These are phyloP conservation scores for Antedon mediterranea DNA, from an alignment of 53 echinoderm and acorn worm species.

Conservation along the genomic window DNA sequence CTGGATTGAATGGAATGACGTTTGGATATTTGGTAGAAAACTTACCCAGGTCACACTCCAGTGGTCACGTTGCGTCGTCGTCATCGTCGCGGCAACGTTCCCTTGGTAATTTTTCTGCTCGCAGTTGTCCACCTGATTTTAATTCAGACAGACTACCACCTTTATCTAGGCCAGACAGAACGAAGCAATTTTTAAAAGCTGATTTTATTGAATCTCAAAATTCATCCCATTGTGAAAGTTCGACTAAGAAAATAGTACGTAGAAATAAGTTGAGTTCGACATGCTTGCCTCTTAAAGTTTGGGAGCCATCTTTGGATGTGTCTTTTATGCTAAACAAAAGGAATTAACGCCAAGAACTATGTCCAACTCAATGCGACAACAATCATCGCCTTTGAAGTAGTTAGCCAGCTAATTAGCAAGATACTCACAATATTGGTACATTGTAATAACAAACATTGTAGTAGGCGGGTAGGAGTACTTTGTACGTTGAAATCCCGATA, in stretches of 20 bases:
- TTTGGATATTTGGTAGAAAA: slow-evolving; percentile 54
- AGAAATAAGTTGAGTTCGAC: slow-evolving; percentile 31
- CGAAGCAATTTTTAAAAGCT: slow-evolving; percentile 25
- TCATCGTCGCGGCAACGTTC: background rate
- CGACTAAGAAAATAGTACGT: slow-evolving; percentile 24
- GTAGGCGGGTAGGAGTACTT: too few species aligned
- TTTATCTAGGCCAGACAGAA: slow-evolving; percentile 24
- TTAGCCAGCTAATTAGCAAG: background rate
- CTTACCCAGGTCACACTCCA: slow-evolving; percentile 27
- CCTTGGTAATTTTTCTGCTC: background rate
- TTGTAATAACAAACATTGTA: too few species aligned
- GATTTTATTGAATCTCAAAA: slow-evolving; percentile 19
- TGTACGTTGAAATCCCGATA: too few species aligned
- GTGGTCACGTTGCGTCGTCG: background rate
- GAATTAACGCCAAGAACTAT: slow-evolving; percentile 42
- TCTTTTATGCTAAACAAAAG: slow-evolving; percentile 49
- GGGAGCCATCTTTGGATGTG: slow-evolving; percentile 80
- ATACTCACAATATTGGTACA: too few species aligned
- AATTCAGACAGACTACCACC: slow-evolving; percentile 19
- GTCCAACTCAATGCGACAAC: slow-evolving; percentile 19
- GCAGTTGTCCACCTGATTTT: background rate
- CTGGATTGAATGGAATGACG: slow-evolving; percentile 55
- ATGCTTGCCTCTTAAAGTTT: slow-evolving; percentile 47
- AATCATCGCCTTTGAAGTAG: slow-evolving; percentile 58
- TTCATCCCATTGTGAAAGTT: slow-evolving; percentile 6